Base-by-base conservation (phyloP, 2,888 invertebrate species). In the Tuberolachnus salignus region DNA sequence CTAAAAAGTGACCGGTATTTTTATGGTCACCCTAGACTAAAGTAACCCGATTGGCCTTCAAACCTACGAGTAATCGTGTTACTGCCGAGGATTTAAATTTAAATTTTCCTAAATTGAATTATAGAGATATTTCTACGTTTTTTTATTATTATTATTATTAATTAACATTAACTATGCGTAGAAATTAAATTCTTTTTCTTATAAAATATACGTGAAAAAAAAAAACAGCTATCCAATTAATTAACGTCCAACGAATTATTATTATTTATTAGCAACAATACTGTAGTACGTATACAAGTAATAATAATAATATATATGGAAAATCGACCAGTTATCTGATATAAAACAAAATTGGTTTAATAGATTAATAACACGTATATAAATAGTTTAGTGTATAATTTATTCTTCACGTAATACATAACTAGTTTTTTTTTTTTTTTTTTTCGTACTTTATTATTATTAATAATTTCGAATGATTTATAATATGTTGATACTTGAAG, bases 341-440 rank as follows among this genome's bases (percentile, higher is more conserved):
- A 69, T 53, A n/a, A 10, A n/a, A n/a, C n/a, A n/a, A 61, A 69
- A 51, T 69, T 34, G 34, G 19, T 51, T 34, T 53, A 53, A 51
- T 69, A 53, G 66, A 69, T 69, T 53, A 69, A 49, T 69, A 51
- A 53, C 51, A 53, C 14, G 51, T 13, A 16, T 69, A 51, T 51
- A 26, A n/a, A n/a, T 51, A 69, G 26, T 53, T 34, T 51, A n/a
- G n/a, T 61, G 11, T 57, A 61, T 46, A 46, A 8, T 46, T 13
- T 46, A 13, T 4, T 34, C 34, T 34, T 6, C 34, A 34, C 61
- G n/a, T 61, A n/a, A 42, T 34, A n/a, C n/a, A 16, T 23, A 9
- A 34, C 34, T 19, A 19, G 34, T 51, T 69, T 53, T n/a, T 44
- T 44, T 42, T 46, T 57, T 55, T 42, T 46, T 57, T 55, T 55